These are phyloP conservation scores for Sphinx pinastri DNA, from an alignment of 2,888 invertebrate species.

Conservation along the genomic window DNA sequence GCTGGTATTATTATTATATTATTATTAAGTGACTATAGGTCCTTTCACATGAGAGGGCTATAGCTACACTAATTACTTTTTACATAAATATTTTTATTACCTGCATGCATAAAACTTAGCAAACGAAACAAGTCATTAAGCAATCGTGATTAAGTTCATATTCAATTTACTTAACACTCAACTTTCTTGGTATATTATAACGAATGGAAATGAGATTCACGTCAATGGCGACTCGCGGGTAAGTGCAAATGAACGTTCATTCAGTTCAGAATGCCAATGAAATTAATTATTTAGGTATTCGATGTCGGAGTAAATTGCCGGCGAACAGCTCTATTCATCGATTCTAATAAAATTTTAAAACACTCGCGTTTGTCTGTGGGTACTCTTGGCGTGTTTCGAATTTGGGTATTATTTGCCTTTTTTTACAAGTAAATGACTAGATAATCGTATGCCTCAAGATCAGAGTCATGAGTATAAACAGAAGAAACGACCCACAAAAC, in stretches of 20 bases:
- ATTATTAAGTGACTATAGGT: no score
- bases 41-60: no score
- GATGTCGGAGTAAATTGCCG: constrained; percentile 47
- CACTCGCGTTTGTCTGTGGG: background rate
- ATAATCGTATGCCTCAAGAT: no score
- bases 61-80: background rate
- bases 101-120: background rate
- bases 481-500: no score
- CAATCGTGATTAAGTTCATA: background rate
- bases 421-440: no score
- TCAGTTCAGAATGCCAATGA: constrained; percentile 52
- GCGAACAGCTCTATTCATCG: constrained; percentile 44
- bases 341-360: constrained; percentile 38
- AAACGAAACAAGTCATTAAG: background rate
- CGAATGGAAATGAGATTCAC: constrained; percentile 41
- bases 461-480: no score
- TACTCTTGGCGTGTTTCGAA: background rate
- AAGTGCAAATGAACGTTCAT: constrained; percentile 56
- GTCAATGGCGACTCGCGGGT: constrained; percentile 33
- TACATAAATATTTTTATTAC: no score
- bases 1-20: no score
- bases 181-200: constrained; percentile 26
- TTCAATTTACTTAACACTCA: constrained; percentile 10
- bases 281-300: constrained; percentile 59
- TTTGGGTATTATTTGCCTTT: no score